These are phyloP conservation scores for Aix galericulata DNA, from an alignment of 2,113 vertebrate genomes.

Conservation along the genomic window DNA sequence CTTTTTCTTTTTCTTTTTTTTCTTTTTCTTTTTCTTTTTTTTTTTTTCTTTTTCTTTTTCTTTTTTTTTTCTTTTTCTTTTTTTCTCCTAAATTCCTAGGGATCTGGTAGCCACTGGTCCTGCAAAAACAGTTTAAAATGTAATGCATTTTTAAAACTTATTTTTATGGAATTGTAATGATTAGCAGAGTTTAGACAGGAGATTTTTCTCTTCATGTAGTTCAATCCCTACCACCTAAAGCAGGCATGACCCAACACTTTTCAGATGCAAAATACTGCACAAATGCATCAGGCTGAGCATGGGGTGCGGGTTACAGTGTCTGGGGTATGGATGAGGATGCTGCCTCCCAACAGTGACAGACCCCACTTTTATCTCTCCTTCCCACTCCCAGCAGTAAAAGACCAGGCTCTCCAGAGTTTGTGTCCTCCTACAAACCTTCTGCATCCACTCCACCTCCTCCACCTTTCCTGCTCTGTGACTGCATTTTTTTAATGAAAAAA, in stretches of 20 bases:
- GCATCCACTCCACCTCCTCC: neutral
- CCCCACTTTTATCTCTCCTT: neutral
- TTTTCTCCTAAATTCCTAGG: neutral
- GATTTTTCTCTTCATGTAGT: neutral
- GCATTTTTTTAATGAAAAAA: neutral
- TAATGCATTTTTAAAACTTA: neutral
- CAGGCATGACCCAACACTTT: neutral
- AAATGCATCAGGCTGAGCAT: neutral
- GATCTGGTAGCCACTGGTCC: neutral
- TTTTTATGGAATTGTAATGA: rapidly evolving
- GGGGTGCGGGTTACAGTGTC: neutral
- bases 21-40: neutral
- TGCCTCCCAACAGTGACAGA: neutral
- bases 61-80: neutral
- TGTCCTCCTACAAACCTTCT: neutral
- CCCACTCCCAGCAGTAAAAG: neutral
- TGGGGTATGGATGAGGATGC: neutral
- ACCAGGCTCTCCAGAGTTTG: neutral
- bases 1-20: neutral
- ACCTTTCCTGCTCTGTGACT: neutral
- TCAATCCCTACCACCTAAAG: neutral
- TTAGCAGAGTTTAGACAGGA: neutral
- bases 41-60: neutral
- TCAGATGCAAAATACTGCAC: neutral
- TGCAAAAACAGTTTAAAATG: neutral